Conservation (phyloP, 2,888 invertebrate genomes). For the Saturnia pavonia region DNA sequence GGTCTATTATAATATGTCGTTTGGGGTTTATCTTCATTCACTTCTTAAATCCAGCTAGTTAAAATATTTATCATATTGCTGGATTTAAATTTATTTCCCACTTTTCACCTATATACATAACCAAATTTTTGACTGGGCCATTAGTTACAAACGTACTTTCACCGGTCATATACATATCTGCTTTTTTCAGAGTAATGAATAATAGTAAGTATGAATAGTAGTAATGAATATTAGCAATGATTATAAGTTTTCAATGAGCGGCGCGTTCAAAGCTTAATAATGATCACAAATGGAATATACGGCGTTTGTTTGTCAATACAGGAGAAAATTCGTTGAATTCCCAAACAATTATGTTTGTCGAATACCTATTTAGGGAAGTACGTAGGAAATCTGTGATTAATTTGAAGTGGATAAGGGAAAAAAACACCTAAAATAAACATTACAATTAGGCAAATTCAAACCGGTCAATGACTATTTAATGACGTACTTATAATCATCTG, state of each 20-base stretch:
- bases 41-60: too few relatives aligned
- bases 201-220: too few relatives aligned
- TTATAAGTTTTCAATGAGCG: conserved; percentile 15
- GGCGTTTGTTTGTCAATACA: conserved; percentile 26
- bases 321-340: conserved; percentile 31
- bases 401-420: neutral
- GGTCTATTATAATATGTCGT: too few relatives aligned
- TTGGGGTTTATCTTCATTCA: too few relatives aligned
- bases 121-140: too few relatives aligned
- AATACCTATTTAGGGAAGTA: conserved; percentile 11
- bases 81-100: too few relatives aligned
- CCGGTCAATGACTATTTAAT: neutral
- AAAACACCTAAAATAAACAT: neutral
- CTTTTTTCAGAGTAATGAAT: too few relatives aligned
- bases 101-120: too few relatives aligned
- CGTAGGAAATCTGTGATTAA: neutral
- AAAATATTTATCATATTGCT: too few relatives aligned
- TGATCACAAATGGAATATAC: neutral
- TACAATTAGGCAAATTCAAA: neutral
- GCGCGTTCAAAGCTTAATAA: neutral
- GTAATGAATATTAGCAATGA: neutral
- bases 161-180: too few relatives aligned
- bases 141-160: too few relatives aligned
- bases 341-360: conserved; percentile 22
- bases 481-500: neutral